Evolutionary conservation across 2,888 invertebrate genomes (phyloP).

Genomic region (Neoitamus cyanurus): DNA sequence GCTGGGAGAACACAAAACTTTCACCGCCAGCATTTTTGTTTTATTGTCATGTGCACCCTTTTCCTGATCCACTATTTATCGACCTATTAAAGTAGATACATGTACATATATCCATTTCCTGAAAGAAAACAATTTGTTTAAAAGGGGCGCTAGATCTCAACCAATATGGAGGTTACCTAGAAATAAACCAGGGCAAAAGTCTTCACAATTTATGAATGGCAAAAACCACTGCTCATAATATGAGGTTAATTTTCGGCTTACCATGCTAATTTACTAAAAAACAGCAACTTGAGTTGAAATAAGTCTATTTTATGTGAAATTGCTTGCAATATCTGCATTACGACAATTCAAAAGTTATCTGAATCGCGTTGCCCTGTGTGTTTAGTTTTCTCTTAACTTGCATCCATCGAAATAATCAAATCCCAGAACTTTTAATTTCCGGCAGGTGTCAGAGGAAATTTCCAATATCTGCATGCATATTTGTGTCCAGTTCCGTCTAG

Average conservation of each 20-base stretch:
- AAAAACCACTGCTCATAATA: neutral
- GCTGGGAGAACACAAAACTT: neutral
- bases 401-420: neutral
- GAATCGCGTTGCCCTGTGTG: neutral
- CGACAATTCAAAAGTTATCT: neutral
- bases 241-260: neutral
- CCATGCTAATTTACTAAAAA: neutral
- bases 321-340: neutral
- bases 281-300: neutral
- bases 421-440: neutral
- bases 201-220: neutral
- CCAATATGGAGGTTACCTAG: neutral
- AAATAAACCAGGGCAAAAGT: neutral
- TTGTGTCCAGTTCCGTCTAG: neutral
- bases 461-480: neutral
- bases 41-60: neutral
- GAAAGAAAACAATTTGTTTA: neutral
- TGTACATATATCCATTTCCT: neutral
- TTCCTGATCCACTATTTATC: neutral
- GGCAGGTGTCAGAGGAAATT: neutral
- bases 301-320: neutral
- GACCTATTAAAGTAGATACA: neutral
- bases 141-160: neutral
- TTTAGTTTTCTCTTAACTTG: neutral
- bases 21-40: neutral